Conservation (phyloP, 2,113 vertebrate genomes). For the Cyanistes caeruleus region DNA sequence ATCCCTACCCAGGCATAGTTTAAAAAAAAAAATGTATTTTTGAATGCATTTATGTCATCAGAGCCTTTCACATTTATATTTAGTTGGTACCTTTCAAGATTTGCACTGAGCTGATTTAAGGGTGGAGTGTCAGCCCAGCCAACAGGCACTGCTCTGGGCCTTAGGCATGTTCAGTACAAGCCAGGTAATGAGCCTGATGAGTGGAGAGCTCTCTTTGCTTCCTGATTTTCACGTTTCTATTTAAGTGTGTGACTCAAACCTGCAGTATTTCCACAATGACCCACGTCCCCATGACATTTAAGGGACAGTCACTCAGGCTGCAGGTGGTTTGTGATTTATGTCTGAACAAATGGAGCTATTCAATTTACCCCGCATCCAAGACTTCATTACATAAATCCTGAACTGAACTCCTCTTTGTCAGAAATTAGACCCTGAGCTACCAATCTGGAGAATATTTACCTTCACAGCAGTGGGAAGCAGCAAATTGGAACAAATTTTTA, state of each 20-base stretch:
- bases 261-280: conserved; percentile 4
- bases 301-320: conserved; percentile 23
- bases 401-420: conserved; percentile 23
- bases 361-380: conserved; percentile 5
- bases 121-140: background rate
- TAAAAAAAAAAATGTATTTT: background rate
- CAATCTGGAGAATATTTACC: background rate
- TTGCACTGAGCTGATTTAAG: background rate
- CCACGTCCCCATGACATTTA: conserved; percentile 30
- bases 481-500: background rate
- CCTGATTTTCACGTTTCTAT: background rate
- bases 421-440: conserved; percentile 7
- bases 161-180: background rate
- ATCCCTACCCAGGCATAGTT: background rate
- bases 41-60: background rate
- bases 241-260: conserved; percentile 10
- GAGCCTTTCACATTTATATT: background rate
- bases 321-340: conserved; percentile 46
- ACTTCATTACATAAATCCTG: conserved; percentile 41
- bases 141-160: background rate
- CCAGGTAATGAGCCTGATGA: background rate
- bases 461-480: background rate
- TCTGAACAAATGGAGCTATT: conserved; percentile 34
- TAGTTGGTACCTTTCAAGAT: background rate
- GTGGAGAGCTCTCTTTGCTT: background rate